Conservation (phyloP, 2,113 vertebrate species). For the Oncorhynchus clarkii region DNA sequence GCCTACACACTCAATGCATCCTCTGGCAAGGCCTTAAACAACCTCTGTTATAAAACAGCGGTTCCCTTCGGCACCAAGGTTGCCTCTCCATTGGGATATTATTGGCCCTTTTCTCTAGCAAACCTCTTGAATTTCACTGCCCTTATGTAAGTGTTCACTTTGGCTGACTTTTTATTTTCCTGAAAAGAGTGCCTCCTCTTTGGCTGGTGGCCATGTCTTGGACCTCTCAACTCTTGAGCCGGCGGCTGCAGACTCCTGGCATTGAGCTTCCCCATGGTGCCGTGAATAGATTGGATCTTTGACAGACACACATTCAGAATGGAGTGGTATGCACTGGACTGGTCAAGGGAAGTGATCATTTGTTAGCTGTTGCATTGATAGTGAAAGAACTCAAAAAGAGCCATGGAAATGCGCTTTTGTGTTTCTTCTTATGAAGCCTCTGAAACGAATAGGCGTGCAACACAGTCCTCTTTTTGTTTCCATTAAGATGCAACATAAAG, state of each 20-base stretch:
- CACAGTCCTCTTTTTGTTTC: conserved; percentile 31
- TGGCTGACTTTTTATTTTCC: conserved; percentile 38
- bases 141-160: conserved; percentile 45
- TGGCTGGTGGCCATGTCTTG: conserved; percentile 18
- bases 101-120: conserved; percentile 21
- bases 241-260: conserved; percentile 46
- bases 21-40: not conserved
- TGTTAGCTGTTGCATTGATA: conserved; percentile 46
- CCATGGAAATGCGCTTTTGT: conserved; percentile 26
- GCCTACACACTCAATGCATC: too few relatives aligned
- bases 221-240: conserved; percentile 16
- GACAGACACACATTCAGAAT: conserved; percentile 29
- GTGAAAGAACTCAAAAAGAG: conserved; percentile 39
- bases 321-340: conserved; percentile 7
- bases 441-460: conserved; percentile 19
- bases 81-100: conserved; percentile 24
- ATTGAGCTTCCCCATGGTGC: conserved; percentile 58
- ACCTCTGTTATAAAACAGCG: not conserved
- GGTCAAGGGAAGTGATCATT: conserved; percentile 46
- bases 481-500: conserved; percentile 37
- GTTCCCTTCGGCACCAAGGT: conserved; percentile 46
- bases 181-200: conserved; percentile 43
- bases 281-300: conserved; percentile 52
- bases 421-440: conserved; percentile 34
- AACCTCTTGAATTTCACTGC: conserved; percentile 25